Evolutionary conservation across 2,113 vertebrate genomes (phyloP).

Genomic region (Peromyscus maniculatus): DNA sequence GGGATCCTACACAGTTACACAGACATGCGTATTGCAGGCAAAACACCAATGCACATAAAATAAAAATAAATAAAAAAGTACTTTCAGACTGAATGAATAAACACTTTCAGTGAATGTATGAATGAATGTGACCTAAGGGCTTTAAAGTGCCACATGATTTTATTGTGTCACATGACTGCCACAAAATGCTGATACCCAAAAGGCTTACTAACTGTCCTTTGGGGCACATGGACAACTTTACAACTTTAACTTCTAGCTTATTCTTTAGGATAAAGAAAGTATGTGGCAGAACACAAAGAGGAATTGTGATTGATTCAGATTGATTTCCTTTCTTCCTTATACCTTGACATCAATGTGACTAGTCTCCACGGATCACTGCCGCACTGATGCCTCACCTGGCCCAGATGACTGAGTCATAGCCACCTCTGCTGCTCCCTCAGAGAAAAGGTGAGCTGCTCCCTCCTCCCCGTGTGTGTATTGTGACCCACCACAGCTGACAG

Average conservation of each 20-base stretch:
- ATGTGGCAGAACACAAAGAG: slow-evolving; percentile 27
- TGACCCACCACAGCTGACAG: slow-evolving; percentile 40
- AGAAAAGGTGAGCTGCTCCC: neutral
- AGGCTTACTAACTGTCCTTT: neutral
- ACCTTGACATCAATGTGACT: neutral
- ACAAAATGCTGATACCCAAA: slow-evolving; percentile 11
- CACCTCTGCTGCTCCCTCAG: neutral
- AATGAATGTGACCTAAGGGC: neutral
- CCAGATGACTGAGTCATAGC: neutral
- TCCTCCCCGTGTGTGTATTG: neutral
- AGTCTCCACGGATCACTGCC: neutral
- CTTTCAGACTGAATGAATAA: neutral
- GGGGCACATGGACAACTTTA: neutral
- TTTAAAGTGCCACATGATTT: slow-evolving; percentile 25
- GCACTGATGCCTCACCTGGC: neutral
- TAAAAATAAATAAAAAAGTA: neutral
- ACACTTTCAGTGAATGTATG: neutral
- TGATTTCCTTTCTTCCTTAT: slow-evolving; percentile 2
- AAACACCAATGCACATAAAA: neutral
- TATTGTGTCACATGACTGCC: neutral
- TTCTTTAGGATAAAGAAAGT: slow-evolving; percentile 5
- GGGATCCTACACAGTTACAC: neutral
- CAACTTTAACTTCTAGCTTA: neutral
- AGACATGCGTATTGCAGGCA: neutral
- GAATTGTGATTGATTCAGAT: slow-evolving; percentile 37